These are phyloP conservation scores for Drosophila paracracens DNA, from an alignment of 2,888 invertebrate genomes.

Conservation along the genomic window DNA sequence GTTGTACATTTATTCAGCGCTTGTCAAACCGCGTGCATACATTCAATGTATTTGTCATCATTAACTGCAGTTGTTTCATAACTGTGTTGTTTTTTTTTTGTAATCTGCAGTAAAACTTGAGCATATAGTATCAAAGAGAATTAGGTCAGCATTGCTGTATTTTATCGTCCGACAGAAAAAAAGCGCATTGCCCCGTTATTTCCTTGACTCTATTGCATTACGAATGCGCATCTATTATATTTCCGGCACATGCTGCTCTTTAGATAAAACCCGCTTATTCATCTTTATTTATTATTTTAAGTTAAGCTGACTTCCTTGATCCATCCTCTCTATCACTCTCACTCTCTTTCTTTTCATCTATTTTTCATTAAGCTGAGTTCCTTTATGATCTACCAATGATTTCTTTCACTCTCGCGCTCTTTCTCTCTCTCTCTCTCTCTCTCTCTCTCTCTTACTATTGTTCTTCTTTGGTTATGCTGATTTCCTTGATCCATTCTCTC, in stretches of 20 bases:
- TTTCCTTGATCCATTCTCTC: conserved; percentile 25
- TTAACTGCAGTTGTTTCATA: conserved; percentile 31
- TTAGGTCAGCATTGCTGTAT: conserved; percentile 64
- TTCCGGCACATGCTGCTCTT: conserved; percentile 65
- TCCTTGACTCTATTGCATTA: conserved; percentile 24
- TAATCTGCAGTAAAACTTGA: conserved; percentile 30
- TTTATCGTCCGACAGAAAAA: conserved; percentile 47
- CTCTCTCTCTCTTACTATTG: not conserved
- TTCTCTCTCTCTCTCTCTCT: not conserved
- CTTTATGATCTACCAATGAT: not conserved
- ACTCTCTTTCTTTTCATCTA: not conserved
- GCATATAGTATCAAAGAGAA: conserved; percentile 37
- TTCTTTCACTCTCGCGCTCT: not conserved
- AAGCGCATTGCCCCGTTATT: conserved; percentile 35
- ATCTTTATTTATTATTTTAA: not conserved
- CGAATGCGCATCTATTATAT: conserved; percentile 43
- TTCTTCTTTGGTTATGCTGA: not conserved
- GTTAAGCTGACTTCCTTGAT: conserved; percentile 30
- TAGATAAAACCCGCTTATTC: conserved; percentile 38
- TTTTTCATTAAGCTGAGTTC: not conserved
- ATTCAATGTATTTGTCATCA: conserved; percentile 8
- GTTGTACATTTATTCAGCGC: not conserved
- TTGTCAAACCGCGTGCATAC: not conserved
- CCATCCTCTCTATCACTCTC: conserved; percentile 3
- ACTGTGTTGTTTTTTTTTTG: not conserved